These are phyloP conservation scores for Arrhopalites spinosus DNA, from an alignment of 2,888 invertebrate genomes.

Conservation along the genomic window DNA sequence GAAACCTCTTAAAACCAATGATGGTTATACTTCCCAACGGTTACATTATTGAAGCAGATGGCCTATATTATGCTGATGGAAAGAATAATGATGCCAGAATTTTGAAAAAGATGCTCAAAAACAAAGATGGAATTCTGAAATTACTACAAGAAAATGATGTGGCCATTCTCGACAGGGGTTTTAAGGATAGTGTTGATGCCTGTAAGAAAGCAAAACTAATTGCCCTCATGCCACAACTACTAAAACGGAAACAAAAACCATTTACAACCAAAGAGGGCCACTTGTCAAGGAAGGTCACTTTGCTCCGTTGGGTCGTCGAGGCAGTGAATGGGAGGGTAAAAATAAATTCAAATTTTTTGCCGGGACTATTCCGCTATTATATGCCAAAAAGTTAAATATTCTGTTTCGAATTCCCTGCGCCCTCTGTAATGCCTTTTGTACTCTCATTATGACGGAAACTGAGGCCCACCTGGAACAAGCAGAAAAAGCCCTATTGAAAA, in stretches of 20 bases:
- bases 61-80: background rate
- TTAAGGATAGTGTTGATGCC: background rate
- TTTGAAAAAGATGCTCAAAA: constrained; percentile 24
- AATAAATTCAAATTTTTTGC: constrained; percentile 33
- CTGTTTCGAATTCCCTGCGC: background rate
- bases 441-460: too few relatives aligned
- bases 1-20: constrained; percentile 32
- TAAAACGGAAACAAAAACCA: background rate
- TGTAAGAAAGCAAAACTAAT: background rate
- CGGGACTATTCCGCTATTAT: background rate
- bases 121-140: background rate
- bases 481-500: too few relatives aligned
- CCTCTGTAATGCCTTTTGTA: too few relatives aligned
- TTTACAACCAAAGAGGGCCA: background rate
- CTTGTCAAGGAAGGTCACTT: background rate
- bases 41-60: background rate
- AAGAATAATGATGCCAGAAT: constrained; percentile 40
- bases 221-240: constrained; percentile 19
- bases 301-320: constrained; percentile 40
- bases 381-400: background rate
- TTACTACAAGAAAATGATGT: background rate
- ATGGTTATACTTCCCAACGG: constrained; percentile 29
- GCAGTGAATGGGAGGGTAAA: constrained; percentile 36
- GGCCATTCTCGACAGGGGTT: constrained; percentile 33
- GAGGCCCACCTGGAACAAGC: too few relatives aligned